Conservation (phyloP, 2,888 invertebrate genomes). For the Dioctria linearis region DNA sequence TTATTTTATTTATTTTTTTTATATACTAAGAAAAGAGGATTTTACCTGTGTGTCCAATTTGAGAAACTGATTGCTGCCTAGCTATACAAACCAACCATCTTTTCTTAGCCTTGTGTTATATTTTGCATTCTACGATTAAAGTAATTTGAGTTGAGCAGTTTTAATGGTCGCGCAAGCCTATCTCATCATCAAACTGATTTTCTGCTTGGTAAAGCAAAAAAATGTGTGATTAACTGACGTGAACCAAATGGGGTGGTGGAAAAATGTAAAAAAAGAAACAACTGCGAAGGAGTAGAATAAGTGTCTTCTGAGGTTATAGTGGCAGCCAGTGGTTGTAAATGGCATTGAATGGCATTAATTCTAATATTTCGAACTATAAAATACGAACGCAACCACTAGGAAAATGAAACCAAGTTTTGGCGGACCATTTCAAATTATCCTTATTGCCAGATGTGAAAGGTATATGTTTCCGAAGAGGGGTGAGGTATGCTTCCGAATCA, state of each 20-base stretch:
- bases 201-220: slow-evolving; percentile 54
- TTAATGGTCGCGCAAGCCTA: neutral
- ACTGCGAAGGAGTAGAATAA: too few species aligned
- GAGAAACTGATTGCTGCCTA: too few species aligned
- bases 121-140: neutral
- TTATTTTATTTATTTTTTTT: too few species aligned
- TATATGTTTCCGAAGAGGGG: too few species aligned
- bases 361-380: neutral
- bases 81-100: neutral
- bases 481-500: too few species aligned
- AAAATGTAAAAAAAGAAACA: neutral
- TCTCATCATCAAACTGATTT: slow-evolving; percentile 23
- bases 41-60: too few species aligned
- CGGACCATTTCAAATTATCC: too few species aligned
- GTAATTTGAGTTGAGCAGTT: slow-evolving; percentile 20
- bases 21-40: too few species aligned
- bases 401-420: too few species aligned
- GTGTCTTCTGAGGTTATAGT: neutral
- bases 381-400: too few species aligned
- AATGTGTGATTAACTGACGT: slow-evolving; percentile 47
- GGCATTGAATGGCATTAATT: neutral
- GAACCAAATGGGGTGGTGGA: slow-evolving; percentile 43
- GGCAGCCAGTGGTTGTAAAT: neutral
- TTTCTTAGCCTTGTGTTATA: too few species aligned
- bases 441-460: too few species aligned